Evolutionary conservation across 2,113 vertebrate species (phyloP), one percentile per base, ranked within the genome.

Genomic region (Pedetes capensis): DNA sequence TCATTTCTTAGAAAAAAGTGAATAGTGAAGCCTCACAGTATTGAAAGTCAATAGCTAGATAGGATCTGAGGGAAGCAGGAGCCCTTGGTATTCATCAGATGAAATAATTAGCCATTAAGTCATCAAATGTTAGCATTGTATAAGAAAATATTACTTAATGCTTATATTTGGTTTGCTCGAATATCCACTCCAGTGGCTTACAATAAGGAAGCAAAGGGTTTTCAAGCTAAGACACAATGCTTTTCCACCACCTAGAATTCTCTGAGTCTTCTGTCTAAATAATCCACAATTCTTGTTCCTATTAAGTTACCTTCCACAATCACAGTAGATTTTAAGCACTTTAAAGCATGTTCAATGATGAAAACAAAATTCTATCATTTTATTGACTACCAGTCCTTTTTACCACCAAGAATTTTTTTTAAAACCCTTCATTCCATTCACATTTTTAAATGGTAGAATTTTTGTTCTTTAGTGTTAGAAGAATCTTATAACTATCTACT

Each of bases 31-130:
- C 9, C 10, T 66, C 42, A n/a, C 14, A 55, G 17, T 29, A 83
- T 92, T 63, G 47, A 87, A 87, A 95, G 47, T 64, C 12, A 80
- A 71, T 8, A 94, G 16, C n/a, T 61, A 94, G 53, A 27, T 66
- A 74, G 51, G 7, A 9, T n/a, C n/a, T 59, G 79, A 81, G 63
- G 72, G 68, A 84, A 81, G 27, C 25, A 61, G 39, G 29, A 25
- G 3, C 42, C 57, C 32, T n/a, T 76, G 25, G 16, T 49, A 64
- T 29, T 74, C 75, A 51, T 75, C 44, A 74, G 66, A 79, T 61
- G 85, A 94, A 55, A 78, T 83, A 80, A 94, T 71, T 88, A 68
- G 10, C 29, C 29, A 34, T 8, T 37, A 37, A 82, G n/a, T 89
- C 37, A 82, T n/a, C 32, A 72, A 42, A 83, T 55, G 27, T 81